These are phyloP conservation scores for Caenorhabditis wallacei DNA, from an alignment of 2,888 invertebrate species.

Conservation along the genomic window DNA sequence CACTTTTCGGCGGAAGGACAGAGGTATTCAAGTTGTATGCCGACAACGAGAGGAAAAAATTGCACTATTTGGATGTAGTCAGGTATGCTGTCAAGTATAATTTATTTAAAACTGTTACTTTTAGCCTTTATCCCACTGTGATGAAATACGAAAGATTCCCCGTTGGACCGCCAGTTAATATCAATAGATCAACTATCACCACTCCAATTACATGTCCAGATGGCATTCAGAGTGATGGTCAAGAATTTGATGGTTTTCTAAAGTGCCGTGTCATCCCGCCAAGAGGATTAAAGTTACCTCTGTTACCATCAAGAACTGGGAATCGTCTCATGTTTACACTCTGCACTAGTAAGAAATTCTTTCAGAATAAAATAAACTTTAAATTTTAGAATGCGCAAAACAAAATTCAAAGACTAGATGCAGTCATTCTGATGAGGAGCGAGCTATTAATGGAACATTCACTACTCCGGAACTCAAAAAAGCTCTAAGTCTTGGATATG, in stretches of 20 bases:
- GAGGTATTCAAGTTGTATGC: too few species aligned
- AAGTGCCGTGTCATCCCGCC: too few species aligned
- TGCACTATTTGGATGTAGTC: neutral
- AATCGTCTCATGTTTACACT: constrained; percentile 13
- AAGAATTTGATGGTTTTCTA: too few species aligned
- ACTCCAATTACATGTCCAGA: too few species aligned
- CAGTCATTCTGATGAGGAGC: neutral
- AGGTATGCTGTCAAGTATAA: constrained; percentile 2
- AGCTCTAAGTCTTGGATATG: constrained; percentile 3
- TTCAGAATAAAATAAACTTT: neutral
- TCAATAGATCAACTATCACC: too few species aligned
- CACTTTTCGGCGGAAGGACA: constrained; percentile 1
- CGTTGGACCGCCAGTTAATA: neutral
- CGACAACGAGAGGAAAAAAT: neutral
- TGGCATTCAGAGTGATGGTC: too few species aligned
- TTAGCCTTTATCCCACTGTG: constrained; percentile 10
- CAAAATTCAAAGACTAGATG: neutral
- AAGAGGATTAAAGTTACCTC: neutral
- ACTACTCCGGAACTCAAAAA: constrained; percentile 15
- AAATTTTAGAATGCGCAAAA: neutral
- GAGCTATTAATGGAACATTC: constrained; percentile 5
- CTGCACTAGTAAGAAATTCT: neutral
- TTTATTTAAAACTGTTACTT: too few species aligned
- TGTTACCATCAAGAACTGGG: neutral
- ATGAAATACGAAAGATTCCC: neutral